A percentile compares a stretch with the other conserved stretches of the same genome.
These are phyloP conservation scores for Tholera decimalis DNA, from an alignment of 2,888 invertebrate species.

Conservation along the genomic window DNA sequence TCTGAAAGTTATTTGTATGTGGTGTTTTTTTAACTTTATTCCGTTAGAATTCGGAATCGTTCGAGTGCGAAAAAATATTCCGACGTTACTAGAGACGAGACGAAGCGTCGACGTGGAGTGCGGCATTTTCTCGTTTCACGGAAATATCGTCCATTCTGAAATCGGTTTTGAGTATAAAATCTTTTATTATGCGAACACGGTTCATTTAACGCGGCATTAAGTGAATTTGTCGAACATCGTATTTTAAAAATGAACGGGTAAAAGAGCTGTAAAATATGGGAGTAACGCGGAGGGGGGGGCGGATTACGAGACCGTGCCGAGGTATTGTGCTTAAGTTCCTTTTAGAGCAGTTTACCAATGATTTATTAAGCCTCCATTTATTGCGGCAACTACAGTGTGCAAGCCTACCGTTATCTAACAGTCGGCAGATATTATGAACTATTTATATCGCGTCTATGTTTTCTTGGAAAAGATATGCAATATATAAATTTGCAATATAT, in stretches of 20 bases:
- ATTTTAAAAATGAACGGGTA: slow-evolving; percentile 88
- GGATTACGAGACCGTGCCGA: slow-evolving; percentile 73
- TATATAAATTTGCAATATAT: background rate
- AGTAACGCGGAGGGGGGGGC: slow-evolving; percentile 63
- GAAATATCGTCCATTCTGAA: slow-evolving; percentile 87
- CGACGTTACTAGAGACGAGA: slow-evolving; percentile 72
- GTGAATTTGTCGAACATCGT: slow-evolving; percentile 90
- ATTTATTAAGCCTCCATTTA: slow-evolving; percentile 64
- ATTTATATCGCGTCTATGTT: slow-evolving; percentile 2
- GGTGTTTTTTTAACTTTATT: slow-evolving; percentile 76
- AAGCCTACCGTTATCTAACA: slow-evolving; percentile 11
- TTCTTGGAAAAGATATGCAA: background rate
- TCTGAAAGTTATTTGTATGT: slow-evolving; percentile 77
- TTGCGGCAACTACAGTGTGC: slow-evolving; percentile 54
- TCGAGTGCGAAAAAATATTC: slow-evolving; percentile 81
- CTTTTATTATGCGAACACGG: slow-evolving; percentile 90
- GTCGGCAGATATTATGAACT: slow-evolving; percentile 12
- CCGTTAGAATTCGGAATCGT: slow-evolving; percentile 69
- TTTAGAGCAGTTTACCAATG: slow-evolving; percentile 72
- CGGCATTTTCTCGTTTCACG: slow-evolving; percentile 79
- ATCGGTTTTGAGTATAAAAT: slow-evolving; percentile 89
- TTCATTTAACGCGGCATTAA: slow-evolving; percentile 90
- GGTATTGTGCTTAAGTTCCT: slow-evolving; percentile 75
- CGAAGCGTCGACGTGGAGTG: slow-evolving; percentile 75
- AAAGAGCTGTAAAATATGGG: slow-evolving; percentile 83